Percentiles rank a stretch among this genome's conserved stretches.
Evolutionary conservation across 2,797 vertebrate species (phyloP).

Genomic region (Eutrigla gurnardus): DNA sequence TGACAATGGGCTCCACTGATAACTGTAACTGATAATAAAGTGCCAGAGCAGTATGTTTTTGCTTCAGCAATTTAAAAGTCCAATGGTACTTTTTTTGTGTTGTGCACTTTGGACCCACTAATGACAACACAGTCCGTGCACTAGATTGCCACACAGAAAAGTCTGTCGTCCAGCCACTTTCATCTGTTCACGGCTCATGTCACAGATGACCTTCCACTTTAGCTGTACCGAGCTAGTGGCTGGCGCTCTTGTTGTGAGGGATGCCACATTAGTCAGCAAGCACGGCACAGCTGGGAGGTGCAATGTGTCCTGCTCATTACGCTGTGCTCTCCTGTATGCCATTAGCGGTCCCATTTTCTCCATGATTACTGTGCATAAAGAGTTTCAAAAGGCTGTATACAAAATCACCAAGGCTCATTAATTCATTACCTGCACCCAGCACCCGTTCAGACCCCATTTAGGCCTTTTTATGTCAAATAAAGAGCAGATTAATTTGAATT

Average conservation of each 20-base stretch:
- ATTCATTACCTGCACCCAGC: constrained; percentile 34
- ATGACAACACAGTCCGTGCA: neutral
- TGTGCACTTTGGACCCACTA: no score
- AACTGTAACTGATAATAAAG: no score
- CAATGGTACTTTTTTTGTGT: neutral
- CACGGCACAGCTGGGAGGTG: constrained; percentile 69
- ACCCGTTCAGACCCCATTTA: constrained; percentile 8
- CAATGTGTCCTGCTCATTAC: constrained; percentile 60
- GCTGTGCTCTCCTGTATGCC: constrained; percentile 53
- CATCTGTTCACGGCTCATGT: constrained; percentile 41
- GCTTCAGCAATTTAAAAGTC: neutral
- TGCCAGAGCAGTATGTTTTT: no score
- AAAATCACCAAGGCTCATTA: constrained; percentile 49
- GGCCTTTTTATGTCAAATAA: constrained; percentile 2
- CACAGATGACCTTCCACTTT: constrained; percentile 62
- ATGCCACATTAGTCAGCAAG: constrained; percentile 73
- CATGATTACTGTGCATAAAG: constrained; percentile 50
- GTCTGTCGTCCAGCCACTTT: constrained; percentile 31
- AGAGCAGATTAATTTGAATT: constrained; percentile 1
- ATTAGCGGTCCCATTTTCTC: constrained; percentile 59
- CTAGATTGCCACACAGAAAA: constrained; percentile 15
- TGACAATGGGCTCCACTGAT: no score
- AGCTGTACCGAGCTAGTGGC: constrained; percentile 46
- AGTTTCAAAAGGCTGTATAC: constrained; percentile 41
- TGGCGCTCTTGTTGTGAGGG: constrained; percentile 46